Percentiles rank a stretch among this genome's conserved stretches.
Evolutionary conservation across 1,140 invertebrate species (phyloP).

Genomic region (Drosophila repletoides): DNA sequence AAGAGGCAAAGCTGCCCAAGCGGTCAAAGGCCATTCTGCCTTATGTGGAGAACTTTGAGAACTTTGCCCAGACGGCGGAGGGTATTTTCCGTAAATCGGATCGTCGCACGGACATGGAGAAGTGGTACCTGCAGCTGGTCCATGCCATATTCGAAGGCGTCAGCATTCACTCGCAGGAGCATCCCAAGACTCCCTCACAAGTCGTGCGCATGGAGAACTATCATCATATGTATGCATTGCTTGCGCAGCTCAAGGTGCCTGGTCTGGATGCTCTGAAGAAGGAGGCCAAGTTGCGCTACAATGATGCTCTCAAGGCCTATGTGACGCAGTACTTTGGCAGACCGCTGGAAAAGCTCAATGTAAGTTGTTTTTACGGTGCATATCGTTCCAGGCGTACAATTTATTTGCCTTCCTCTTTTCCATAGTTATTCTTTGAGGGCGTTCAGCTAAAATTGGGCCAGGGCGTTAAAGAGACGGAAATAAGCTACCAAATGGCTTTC

Average conservation of each 20-base stretch:
- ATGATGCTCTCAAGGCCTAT: conserved; percentile 94
- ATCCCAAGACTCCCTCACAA: conserved; percentile 96
- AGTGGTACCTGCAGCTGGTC: conserved; percentile 95
- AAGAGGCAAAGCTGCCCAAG: conserved; percentile 88
- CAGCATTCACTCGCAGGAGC: conserved; percentile 90
- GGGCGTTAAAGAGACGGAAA: conserved; percentile 98
- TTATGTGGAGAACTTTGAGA: conserved; percentile 96
- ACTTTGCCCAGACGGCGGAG: conserved; percentile 94
- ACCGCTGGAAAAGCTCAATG: conserved; percentile 97
- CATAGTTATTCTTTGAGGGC: conserved; percentile 97
- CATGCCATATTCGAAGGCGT: conserved; percentile 94
- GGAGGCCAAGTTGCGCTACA: conserved; percentile 95
- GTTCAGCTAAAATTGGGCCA: conserved; percentile 94
- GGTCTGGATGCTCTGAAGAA: conserved; percentile 94
- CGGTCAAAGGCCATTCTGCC: conserved; percentile 94
- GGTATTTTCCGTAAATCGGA: conserved; percentile 93
- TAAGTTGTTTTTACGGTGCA: conserved; percentile 82
- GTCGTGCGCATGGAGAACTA: conserved; percentile 99
- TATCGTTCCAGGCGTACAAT: neutral
- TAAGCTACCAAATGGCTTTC: conserved; percentile 98
- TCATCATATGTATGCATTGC: conserved; percentile 94
- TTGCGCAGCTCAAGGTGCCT: conserved; percentile 95
- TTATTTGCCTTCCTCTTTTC: neutral
- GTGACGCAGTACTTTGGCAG: conserved; percentile 97
- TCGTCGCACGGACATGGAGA: conserved; percentile 96